Evolutionary conservation across 1,140 invertebrate genomes (phyloP).

Genomic region (Drosophila saltans): DNA sequence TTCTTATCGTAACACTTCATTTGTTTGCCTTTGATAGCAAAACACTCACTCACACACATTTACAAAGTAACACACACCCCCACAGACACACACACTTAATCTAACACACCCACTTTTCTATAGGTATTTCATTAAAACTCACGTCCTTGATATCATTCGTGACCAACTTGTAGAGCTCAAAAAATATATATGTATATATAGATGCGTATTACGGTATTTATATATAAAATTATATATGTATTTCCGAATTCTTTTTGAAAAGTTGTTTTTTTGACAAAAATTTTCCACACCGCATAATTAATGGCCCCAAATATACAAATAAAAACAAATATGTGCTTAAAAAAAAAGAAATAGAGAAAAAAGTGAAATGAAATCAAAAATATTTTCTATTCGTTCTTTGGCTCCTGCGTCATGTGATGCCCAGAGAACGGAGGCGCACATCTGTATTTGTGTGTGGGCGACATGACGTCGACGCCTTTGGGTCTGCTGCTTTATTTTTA

Average conservation of each 20-base stretch:
- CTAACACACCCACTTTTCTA: conserved; percentile 35
- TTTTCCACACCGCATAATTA: conserved; percentile 55
- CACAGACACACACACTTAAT: conserved; percentile 32
- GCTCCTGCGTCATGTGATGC: conserved; percentile 70
- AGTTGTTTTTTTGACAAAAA: conserved; percentile 27
- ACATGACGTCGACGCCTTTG: conserved; percentile 65
- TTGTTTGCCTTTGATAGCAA: conserved; percentile 40
- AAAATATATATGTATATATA: conserved; percentile 23
- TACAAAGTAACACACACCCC: conserved; percentile 29
- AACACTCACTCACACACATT: background rate
- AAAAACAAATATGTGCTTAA: conserved; percentile 43
- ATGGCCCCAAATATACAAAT: conserved; percentile 1
- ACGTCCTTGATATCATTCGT: conserved; percentile 40
- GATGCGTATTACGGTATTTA: background rate
- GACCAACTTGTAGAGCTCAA: conserved; percentile 34
- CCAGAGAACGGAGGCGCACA: conserved; percentile 7
- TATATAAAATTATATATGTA: conserved; percentile 4
- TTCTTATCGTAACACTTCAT: conserved; percentile 15
- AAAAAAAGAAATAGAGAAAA: conserved; percentile 21
- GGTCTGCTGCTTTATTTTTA: conserved; percentile 8
- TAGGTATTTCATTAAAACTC: conserved; percentile 1
- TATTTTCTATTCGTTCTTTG: conserved; percentile 47
- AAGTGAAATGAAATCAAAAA: conserved; percentile 36
- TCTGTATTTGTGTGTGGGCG: conserved; percentile 48
- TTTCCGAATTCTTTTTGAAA: conserved; percentile 13